These are phyloP conservation scores for Xiphophorus birchmanni DNA, from an alignment of 2,797 vertebrate species.

Conservation along the genomic window DNA sequence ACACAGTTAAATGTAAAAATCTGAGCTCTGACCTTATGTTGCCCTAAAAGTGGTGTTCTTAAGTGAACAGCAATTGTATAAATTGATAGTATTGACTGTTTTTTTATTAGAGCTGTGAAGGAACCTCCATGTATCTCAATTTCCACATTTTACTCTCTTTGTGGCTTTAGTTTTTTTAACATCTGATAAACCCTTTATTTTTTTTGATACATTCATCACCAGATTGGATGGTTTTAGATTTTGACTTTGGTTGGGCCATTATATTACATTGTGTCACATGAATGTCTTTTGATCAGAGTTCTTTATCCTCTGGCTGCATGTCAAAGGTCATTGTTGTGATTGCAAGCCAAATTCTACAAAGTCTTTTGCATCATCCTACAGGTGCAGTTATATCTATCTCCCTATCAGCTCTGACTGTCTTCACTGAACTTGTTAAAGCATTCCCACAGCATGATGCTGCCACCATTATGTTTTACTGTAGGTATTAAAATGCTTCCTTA, in stretches of 20 bases:
- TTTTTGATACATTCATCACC: background rate
- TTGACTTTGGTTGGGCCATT: background rate
- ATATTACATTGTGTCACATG: background rate
- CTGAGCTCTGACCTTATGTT: conserved; percentile 86
- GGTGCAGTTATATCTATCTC: background rate
- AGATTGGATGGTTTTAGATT: background rate
- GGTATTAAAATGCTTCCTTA: background rate
- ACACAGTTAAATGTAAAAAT: conserved; percentile 46
- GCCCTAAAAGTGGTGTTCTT: conserved; percentile 88
- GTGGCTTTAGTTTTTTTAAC: background rate
- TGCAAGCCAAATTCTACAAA: background rate
- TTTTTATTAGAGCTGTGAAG: conserved; percentile 84
- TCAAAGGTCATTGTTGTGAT: background rate
- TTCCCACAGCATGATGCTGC: background rate
- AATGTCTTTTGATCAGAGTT: background rate
- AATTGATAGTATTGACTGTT: conserved; percentile 93
- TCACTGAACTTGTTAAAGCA: background rate
- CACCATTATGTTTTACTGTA: background rate
- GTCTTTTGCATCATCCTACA: background rate
- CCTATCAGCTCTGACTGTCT: background rate
- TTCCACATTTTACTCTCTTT: background rate
- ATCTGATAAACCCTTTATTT: conserved; percentile 4
- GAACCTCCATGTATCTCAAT: conserved; percentile 23
- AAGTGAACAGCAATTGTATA: conserved; percentile 91
- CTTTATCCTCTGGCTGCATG: background rate